Evolutionary conservation across 1,140 invertebrate species (phyloP).

Genomic region (Meloidogyne floridensis): DNA sequence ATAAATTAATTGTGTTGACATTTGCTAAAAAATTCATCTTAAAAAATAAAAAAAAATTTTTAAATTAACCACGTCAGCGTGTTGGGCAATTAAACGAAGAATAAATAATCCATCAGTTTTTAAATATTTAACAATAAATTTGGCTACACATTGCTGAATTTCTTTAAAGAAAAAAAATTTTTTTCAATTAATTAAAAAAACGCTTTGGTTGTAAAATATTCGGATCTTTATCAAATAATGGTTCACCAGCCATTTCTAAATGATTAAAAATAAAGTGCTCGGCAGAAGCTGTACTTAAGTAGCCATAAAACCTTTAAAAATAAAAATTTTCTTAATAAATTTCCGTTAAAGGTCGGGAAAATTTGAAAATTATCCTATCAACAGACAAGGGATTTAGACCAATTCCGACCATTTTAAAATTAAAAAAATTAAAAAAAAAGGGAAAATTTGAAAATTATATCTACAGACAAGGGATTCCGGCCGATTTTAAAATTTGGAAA

Average conservation of each 20-base stretch:
- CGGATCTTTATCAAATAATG: conserved; percentile 40
- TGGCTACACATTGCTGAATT: conserved; percentile 45
- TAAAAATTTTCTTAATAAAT: no score
- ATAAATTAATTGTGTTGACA: conserved; percentile 59
- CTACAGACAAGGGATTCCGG: no score
- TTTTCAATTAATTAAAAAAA: background rate
- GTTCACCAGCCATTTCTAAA: conserved; percentile 59
- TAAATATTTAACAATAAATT: conserved; percentile 55
- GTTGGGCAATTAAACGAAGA: conserved; percentile 59
- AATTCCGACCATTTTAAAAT: no score
- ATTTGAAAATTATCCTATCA: no score
- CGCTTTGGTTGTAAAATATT: background rate
- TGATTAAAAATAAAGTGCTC: conserved; percentile 62
- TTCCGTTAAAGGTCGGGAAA: no score
- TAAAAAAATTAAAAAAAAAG: background rate
- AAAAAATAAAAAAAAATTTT: background rate
- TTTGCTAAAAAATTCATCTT: background rate
- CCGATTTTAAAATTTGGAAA: no score
- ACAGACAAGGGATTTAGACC: no score
- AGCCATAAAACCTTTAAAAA: conserved; percentile 37
- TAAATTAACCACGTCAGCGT: conserved; percentile 60
- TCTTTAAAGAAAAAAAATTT: conserved; percentile 37
- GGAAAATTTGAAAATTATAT: no score
- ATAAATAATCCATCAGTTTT: conserved; percentile 58
- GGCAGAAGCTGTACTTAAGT: conserved; percentile 55